These are phyloP conservation scores for Galbula dea DNA, from an alignment of 2,113 vertebrate genomes.

Conservation along the genomic window DNA sequence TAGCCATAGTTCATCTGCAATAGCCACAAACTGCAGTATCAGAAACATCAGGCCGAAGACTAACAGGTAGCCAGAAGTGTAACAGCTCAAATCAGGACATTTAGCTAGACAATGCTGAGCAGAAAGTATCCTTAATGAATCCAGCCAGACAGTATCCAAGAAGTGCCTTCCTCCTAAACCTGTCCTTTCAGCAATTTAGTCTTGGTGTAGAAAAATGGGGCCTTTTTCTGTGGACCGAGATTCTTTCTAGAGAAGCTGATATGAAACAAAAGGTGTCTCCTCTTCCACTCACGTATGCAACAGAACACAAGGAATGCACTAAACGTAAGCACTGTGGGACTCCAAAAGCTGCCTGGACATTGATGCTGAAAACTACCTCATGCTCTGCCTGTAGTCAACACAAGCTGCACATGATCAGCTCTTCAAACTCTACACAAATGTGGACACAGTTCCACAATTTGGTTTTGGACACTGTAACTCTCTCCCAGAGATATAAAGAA, in stretches of 20 bases:
- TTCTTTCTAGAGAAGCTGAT: background rate
- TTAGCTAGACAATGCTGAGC: background rate
- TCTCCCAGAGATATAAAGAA: background rate
- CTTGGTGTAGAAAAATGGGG: background rate
- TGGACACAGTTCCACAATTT: background rate
- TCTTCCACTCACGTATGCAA: fast-evolving
- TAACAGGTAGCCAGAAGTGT: fast-evolving
- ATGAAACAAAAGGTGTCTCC: fast-evolving
- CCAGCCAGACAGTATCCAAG: background rate
- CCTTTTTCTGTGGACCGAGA: background rate
- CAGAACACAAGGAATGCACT: background rate
- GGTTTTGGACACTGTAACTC: background rate
- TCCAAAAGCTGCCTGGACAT: background rate
- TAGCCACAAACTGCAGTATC: background rate
- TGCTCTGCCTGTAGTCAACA: fast-evolving
- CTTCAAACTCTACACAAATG: background rate
- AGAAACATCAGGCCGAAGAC: background rate
- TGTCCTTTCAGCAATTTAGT: background rate
- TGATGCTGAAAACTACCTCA: background rate
- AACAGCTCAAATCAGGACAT: background rate
- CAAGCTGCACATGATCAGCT: background rate
- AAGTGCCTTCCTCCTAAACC: background rate
- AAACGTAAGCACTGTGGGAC: background rate
- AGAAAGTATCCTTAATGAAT: background rate
- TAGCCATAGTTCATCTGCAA: background rate